phyloP scores from a whole-genome alignment of 1,140 invertebrate species.

The Zaprionus capensis region DNA sequence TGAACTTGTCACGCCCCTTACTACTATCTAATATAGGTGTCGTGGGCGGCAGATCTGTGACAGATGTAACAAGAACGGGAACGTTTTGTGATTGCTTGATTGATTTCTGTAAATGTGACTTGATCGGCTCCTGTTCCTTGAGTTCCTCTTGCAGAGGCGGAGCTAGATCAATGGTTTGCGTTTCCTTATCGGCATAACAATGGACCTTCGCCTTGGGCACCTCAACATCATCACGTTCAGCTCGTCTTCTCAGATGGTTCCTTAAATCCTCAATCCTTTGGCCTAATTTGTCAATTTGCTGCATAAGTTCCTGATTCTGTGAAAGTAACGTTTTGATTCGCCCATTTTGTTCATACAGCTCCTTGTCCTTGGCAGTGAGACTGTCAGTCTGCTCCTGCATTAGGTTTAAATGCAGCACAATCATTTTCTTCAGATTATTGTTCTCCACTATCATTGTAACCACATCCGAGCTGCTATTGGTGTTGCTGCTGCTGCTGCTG shows the following conservation, averaged over 20 bases:
- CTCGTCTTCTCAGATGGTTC: constrained; percentile 45
- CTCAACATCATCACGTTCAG: constrained; percentile 55
- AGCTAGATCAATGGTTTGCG: constrained; percentile 24
- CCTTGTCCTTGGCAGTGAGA: constrained; percentile 88
- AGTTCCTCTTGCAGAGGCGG: not conserved
- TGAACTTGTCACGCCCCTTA: constrained; percentile 55
- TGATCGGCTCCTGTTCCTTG: constrained; percentile 1
- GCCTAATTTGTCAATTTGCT: constrained; percentile 47
- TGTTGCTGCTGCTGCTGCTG: not conserved
- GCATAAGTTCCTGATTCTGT: constrained; percentile 58
- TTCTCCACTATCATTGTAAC: constrained; percentile 69
- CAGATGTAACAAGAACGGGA: constrained; percentile 36
- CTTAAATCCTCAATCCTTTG: constrained; percentile 55
- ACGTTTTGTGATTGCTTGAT: constrained; percentile 10
- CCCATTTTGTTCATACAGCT: constrained; percentile 81
- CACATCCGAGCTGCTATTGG: constrained; percentile 41
- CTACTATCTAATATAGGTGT: constrained; percentile 26
- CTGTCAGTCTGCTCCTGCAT: constrained; percentile 91
- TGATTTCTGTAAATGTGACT: constrained; percentile 1
- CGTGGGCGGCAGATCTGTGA: constrained; percentile 24
- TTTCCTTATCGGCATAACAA: constrained; percentile 59
- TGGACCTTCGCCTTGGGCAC: constrained; percentile 47
- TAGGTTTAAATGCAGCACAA: constrained; percentile 89
- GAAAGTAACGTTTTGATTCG: constrained; percentile 46
- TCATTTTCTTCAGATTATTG: constrained; percentile 81